phyloP scores from a whole-genome alignment of 2,113 vertebrate genomes.

The Myotis yumanensis region DNA sequence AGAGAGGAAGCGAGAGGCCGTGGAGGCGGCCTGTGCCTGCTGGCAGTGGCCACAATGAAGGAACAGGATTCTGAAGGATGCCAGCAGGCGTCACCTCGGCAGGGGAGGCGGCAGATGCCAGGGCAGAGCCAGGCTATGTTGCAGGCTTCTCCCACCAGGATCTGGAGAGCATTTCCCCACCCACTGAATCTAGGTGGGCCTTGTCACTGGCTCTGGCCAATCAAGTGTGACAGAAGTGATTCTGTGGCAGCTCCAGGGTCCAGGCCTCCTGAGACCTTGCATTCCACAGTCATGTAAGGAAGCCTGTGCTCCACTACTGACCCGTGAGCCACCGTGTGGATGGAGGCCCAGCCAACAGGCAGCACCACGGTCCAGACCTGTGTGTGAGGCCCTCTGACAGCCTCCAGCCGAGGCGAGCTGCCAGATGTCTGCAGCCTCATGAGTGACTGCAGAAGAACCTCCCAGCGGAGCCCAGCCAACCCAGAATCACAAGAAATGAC shows the following conservation, averaged over 20 bases:
- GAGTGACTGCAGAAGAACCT: background rate
- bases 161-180: background rate
- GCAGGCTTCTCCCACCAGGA: background rate
- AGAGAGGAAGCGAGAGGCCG: background rate
- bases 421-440: background rate
- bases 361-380: too few relatives aligned
- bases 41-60: background rate
- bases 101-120: background rate
- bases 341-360: background rate
- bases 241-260: background rate
- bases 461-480: background rate
- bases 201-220: background rate
- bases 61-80: background rate
- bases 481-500: background rate
- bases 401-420: background rate
- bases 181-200: background rate
- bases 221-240: background rate
- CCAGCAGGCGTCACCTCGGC: background rate
- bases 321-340: background rate
- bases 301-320: background rate
- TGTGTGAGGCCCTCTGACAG: background rate
- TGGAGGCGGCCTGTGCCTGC: fast-evolving
- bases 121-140: background rate
- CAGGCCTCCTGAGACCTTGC: background rate
- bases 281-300: background rate